phyloP scores from a whole-genome alignment of 2,797 vertebrate species.

The Melanotaenia pygmaea region DNA sequence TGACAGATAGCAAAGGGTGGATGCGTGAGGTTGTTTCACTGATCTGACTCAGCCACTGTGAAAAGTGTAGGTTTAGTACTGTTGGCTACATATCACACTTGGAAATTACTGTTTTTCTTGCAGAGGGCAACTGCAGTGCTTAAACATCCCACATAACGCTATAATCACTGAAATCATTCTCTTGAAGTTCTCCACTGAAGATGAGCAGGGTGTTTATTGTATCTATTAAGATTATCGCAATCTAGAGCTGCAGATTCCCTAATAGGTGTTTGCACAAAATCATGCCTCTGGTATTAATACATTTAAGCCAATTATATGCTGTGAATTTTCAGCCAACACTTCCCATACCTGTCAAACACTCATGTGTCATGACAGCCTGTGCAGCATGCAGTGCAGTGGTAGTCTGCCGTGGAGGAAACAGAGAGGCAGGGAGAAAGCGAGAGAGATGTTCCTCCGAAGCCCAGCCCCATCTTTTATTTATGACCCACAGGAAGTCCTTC shows the following conservation, averaged over 20 bases:
- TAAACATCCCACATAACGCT: conserved; percentile 21
- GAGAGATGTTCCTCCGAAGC: conserved; percentile 71
- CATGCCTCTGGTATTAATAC: conserved; percentile 65
- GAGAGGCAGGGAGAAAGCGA: conserved; percentile 20
- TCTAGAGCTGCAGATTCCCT: conserved; percentile 29
- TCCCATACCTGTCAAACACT: conserved; percentile 72
- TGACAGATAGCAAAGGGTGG: conserved; percentile 68
- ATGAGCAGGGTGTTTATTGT: conserved; percentile 1
- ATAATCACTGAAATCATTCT: conserved; percentile 20
- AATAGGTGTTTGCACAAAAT: conserved; percentile 42
- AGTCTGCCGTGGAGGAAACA: conserved; percentile 35
- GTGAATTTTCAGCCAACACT: conserved; percentile 69
- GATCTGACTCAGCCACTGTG: conserved; percentile 73
- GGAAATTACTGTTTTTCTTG: conserved; percentile 67
- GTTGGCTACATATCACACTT: conserved; percentile 64
- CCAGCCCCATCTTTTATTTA: conserved; percentile 81
- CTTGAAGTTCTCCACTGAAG: not conserved
- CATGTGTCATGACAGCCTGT: conserved; percentile 63
- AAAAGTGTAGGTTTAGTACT: conserved; percentile 71
- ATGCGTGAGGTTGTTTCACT: conserved; percentile 70
- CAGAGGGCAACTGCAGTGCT: conserved; percentile 41
- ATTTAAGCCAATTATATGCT: conserved; percentile 72
- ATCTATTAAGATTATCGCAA: conserved; percentile 28
- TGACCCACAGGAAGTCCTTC: conserved; percentile 83
- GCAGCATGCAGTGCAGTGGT: conserved; percentile 48